Conservation (phyloP, 2,797 vertebrate genomes). For the Dallia pectoralis region DNA sequence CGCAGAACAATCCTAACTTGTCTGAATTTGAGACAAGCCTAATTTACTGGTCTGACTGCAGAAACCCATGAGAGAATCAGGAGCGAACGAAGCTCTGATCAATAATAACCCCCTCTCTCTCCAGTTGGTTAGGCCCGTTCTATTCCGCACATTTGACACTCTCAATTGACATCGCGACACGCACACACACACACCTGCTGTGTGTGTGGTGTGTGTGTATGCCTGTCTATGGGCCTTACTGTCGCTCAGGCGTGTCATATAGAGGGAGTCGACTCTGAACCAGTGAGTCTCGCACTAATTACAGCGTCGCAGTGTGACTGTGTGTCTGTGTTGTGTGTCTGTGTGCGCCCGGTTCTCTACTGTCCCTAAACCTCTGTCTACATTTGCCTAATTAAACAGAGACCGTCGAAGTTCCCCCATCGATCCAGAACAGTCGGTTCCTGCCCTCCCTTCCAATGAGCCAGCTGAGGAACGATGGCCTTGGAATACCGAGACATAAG, state of each 20-base stretch:
- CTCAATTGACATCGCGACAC: constrained; percentile 21
- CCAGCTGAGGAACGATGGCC: not conserved
- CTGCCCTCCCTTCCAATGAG: constrained; percentile 12
- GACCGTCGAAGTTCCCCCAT: constrained; percentile 20
- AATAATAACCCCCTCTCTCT: constrained; percentile 40
- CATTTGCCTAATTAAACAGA: constrained; percentile 42
- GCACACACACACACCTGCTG: not conserved
- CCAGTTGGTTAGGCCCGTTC: constrained; percentile 30
- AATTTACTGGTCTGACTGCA: constrained; percentile 38
- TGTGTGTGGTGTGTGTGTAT: not conserved
- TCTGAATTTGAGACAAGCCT: constrained; percentile 24
- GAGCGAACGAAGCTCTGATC: constrained; percentile 33
- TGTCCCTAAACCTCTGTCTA: constrained; percentile 31
- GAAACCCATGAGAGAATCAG: constrained; percentile 17
- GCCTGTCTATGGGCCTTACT: no score
- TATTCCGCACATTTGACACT: not conserved
- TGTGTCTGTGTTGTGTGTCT: constrained; percentile 9
- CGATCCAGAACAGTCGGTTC: constrained; percentile 15
- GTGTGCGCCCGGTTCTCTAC: not conserved
- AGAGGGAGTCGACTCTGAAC: not conserved
- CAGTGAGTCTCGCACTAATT: not conserved
- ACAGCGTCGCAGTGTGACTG: not conserved
- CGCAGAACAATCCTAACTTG: not conserved
- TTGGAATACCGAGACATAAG: not conserved
- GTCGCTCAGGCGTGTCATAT: constrained; percentile 13